Conservation (phyloP, 2,888 invertebrate species). For the Caenorhabditis uteleia region DNA sequence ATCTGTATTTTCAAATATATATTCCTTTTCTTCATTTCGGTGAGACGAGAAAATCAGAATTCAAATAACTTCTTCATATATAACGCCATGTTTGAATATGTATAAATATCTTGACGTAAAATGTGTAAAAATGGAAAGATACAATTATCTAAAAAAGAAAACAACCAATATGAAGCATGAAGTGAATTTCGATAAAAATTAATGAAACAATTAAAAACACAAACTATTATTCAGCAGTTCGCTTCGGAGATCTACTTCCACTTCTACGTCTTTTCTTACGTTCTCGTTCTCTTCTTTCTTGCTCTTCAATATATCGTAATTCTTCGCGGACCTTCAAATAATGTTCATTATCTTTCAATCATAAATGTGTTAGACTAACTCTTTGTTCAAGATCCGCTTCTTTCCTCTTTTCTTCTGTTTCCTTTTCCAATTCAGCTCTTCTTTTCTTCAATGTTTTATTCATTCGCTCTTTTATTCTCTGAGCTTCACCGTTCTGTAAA, state of each 20-base stretch:
- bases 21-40: no score
- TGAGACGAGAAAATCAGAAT: no score
- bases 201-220: no score
- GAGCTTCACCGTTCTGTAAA: conserved; percentile 43
- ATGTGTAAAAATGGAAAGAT: no score
- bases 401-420: conserved; percentile 50
- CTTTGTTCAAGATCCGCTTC: conserved; percentile 43
- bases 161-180: no score
- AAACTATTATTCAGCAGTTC: no score
- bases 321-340: conserved; percentile 45
- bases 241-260: conserved; percentile 6
- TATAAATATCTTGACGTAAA: no score
- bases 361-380: conserved; percentile 10
- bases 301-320: conserved; percentile 40
- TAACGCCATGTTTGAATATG: no score
- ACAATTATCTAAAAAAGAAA: no score
- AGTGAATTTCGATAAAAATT: no score
- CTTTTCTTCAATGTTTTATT: conserved; percentile 57
- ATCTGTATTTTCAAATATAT: no score
- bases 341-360: neutral
- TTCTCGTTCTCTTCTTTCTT: conserved; percentile 41
- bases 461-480: conserved; percentile 54
- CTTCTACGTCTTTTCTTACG: conserved; percentile 13
- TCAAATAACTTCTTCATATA: no score
- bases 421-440: conserved; percentile 52